Conservation (phyloP, 2,797 vertebrate genomes). For the Gadopsis marmoratus region DNA sequence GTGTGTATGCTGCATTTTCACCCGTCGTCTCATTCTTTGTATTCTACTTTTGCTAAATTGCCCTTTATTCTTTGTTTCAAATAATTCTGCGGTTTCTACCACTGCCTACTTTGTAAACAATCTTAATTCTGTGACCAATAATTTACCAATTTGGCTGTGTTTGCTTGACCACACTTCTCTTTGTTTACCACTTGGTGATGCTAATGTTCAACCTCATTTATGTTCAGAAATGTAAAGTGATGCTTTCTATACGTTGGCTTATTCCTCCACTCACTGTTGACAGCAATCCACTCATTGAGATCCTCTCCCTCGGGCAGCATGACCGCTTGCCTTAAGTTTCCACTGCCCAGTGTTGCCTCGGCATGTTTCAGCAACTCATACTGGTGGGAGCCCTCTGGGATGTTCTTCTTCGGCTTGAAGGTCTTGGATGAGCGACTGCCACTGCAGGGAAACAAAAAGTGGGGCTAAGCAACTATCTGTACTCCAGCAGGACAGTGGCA, state of each 20-base stretch:
- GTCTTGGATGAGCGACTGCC: constrained; percentile 95
- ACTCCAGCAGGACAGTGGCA: background rate
- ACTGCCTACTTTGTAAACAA: background rate
- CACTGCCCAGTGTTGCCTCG: constrained; percentile 94
- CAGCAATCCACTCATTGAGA: constrained; percentile 98
- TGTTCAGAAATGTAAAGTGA: constrained; percentile 3
- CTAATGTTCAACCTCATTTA: constrained; percentile 9
- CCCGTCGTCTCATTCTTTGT: background rate
- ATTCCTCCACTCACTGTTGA: constrained; percentile 91
- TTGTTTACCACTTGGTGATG: background rate
- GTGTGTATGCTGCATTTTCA: background rate
- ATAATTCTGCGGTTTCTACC: background rate
- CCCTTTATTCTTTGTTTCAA: background rate
- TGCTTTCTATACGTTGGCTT: constrained; percentile 5
- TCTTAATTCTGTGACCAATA: background rate
- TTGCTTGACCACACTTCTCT: background rate
- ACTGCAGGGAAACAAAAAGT: constrained; percentile 72
- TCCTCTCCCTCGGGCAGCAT: constrained; percentile 97
- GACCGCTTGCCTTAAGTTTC: constrained; percentile 95
- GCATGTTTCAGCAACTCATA: constrained; percentile 97
- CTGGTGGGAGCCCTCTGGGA: constrained; percentile 96
- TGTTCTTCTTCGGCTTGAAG: constrained; percentile 98
- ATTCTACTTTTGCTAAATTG: no score
- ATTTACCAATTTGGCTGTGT: background rate
- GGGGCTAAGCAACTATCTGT: constrained; percentile 13